phyloP scores from a whole-genome alignment of 1,140 invertebrate genomes.

The Macrobrachium nipponense region DNA sequence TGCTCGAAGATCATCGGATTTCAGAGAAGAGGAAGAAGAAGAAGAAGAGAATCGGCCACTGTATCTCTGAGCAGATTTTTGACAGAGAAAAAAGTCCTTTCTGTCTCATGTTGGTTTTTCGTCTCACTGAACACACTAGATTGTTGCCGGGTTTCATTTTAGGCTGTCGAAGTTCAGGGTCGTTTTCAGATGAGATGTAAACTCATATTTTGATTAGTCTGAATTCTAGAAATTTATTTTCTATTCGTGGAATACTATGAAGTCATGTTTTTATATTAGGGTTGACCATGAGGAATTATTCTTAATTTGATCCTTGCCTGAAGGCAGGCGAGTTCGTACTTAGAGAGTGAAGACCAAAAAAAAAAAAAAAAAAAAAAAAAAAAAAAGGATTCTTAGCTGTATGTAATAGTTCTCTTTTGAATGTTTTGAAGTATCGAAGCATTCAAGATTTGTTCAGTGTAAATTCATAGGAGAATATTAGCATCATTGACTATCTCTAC shows the following conservation, averaged over 20 bases:
- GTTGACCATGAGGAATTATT: slow-evolving; percentile 20
- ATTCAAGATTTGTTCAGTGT: neutral
- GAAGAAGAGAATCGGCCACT: too few species aligned
- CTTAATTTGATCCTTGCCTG: neutral
- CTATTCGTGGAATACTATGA: slow-evolving; percentile 16
- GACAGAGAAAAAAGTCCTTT: neutral
- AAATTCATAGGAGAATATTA: neutral
- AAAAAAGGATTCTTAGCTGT: too few species aligned
- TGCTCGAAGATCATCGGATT: too few species aligned
- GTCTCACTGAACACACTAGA: neutral
- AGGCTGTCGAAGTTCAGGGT: neutral
- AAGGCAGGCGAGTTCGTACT: neutral
- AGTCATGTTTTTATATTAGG: neutral
- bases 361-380: too few species aligned
- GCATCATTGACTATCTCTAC: neutral
- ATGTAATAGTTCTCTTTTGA: too few species aligned
- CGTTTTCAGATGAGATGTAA: slow-evolving; percentile 5
- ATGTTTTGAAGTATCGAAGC: neutral
- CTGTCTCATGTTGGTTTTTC: too few species aligned
- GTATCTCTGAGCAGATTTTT: neutral
- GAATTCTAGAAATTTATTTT: slow-evolving; percentile 21
- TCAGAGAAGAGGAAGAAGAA: too few species aligned
- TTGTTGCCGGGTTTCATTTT: slow-evolving; percentile 7
- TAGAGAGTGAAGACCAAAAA: neutral
- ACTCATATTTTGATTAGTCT: slow-evolving; percentile 22